Percentiles rank a stretch among this genome's conserved stretches.
phyloP scores from a whole-genome alignment of 2,113 vertebrate genomes.

The Colius striatus region DNA sequence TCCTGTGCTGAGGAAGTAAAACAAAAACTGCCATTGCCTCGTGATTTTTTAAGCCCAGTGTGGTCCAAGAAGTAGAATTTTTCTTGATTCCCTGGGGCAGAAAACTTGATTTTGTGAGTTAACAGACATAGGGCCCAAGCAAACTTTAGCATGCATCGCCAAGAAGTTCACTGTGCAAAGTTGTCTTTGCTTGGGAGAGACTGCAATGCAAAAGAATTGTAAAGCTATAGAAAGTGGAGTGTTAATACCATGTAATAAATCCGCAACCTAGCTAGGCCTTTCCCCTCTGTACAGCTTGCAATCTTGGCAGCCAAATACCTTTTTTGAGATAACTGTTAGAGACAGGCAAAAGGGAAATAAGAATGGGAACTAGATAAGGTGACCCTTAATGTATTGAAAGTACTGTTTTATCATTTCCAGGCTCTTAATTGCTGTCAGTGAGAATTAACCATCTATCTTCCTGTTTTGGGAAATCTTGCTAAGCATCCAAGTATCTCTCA shows the following conservation, averaged over 20 bases:
- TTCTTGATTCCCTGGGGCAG: background rate
- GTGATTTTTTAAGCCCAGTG: background rate
- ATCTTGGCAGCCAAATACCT: background rate
- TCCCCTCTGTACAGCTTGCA: background rate
- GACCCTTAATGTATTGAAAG: background rate
- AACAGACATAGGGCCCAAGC: rapidly evolving
- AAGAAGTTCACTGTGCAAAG: background rate
- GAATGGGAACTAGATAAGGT: background rate
- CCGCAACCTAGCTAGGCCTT: background rate
- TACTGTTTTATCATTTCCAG: background rate
- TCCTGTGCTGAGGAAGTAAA: background rate
- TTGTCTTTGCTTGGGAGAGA: background rate
- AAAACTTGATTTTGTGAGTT: background rate
- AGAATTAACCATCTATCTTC: background rate
- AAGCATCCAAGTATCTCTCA: background rate
- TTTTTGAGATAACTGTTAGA: background rate
- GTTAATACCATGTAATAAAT: background rate
- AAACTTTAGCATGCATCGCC: background rate
- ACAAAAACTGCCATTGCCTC: background rate
- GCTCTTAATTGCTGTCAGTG: background rate
- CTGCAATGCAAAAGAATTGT: background rate
- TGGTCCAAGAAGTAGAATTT: background rate
- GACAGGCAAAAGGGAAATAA: background rate
- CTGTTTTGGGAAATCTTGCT: background rate
- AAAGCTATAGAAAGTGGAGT: background rate